Percentiles rank a stretch among this genome's conserved stretches.
phyloP scores from a whole-genome alignment of 2,888 invertebrate genomes.

The Aricia artaxerxes region DNA sequence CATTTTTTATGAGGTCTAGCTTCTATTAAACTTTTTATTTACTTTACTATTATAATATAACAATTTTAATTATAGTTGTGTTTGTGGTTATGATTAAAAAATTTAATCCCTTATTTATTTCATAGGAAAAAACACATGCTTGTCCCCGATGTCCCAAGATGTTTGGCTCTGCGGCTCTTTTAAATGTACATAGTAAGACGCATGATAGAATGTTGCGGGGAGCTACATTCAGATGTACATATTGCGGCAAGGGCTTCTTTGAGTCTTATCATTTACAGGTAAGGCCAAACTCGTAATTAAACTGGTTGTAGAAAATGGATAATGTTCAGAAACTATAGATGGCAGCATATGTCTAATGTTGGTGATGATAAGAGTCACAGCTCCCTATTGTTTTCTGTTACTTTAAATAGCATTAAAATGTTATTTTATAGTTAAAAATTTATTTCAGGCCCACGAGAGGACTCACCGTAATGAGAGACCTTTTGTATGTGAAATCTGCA shows the following conservation, averaged over 20 bases:
- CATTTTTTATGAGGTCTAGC: not conserved
- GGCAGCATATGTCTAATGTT: too few species aligned
- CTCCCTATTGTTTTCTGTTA: not conserved
- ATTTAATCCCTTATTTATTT: constrained; percentile 12
- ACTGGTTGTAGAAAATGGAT: too few species aligned
- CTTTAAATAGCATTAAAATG: not conserved
- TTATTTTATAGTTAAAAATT: constrained; percentile 1
- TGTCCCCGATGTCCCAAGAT: constrained; percentile 67
- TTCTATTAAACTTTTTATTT: not conserved
- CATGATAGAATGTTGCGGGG: constrained; percentile 62
- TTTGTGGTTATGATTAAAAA: not conserved
- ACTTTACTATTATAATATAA: not conserved
- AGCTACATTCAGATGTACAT: constrained; percentile 61
- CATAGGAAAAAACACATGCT: constrained; percentile 65
- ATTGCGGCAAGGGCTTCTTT: constrained; percentile 70
- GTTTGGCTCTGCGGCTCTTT: constrained; percentile 62
- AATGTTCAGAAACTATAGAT: too few species aligned
- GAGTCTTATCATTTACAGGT: constrained; percentile 67
- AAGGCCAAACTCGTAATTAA: constrained; percentile 24
- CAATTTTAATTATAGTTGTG: not conserved
- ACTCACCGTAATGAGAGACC: constrained; percentile 72
- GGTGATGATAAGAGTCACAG: too few species aligned
- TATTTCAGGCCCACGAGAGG: constrained; percentile 63
- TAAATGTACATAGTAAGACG: constrained; percentile 67
- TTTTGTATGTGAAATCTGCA: constrained; percentile 65